Percentiles rank a stretch among this genome's conserved stretches.
Evolutionary conservation across 1,140 invertebrate species (phyloP).

Genomic region (Meloidogyne hapla): DNA sequence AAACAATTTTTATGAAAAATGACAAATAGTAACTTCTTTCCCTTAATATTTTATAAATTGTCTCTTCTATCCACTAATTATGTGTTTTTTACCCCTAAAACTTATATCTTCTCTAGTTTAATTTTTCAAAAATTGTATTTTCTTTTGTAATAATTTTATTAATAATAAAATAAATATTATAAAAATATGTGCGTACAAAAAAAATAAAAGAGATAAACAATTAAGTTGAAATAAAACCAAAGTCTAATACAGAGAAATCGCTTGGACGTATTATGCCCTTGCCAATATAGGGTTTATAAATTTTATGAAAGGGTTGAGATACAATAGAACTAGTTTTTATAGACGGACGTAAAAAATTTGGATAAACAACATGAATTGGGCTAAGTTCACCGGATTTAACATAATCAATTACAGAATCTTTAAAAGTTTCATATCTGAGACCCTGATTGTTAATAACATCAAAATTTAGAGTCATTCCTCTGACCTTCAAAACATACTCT

Average conservation of each 20-base stretch:
- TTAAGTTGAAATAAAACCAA: neutral
- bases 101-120: neutral
- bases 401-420: neutral
- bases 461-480: constrained; percentile 7
- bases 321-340: neutral
- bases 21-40: too few relatives aligned
- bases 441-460: constrained; percentile 3
- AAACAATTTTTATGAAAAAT: too few relatives aligned
- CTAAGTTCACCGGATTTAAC: neutral
- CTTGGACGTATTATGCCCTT: neutral
- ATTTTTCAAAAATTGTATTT: neutral
- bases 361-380: constrained; percentile 1
- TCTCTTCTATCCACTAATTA: neutral
- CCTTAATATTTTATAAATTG: neutral
- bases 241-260: neutral
- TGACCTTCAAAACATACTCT: constrained; percentile 6
- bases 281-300: neutral
- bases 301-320: neutral
- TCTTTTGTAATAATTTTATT: neutral
- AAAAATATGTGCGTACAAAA: neutral
- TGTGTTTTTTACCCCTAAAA: neutral
- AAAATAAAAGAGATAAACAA: neutral
- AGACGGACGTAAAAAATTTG: neutral
- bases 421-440: neutral
- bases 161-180: too few relatives aligned